Evolutionary conservation across 2,888 invertebrate species (phyloP).

Genomic region (Polydrusus cervinus): DNA sequence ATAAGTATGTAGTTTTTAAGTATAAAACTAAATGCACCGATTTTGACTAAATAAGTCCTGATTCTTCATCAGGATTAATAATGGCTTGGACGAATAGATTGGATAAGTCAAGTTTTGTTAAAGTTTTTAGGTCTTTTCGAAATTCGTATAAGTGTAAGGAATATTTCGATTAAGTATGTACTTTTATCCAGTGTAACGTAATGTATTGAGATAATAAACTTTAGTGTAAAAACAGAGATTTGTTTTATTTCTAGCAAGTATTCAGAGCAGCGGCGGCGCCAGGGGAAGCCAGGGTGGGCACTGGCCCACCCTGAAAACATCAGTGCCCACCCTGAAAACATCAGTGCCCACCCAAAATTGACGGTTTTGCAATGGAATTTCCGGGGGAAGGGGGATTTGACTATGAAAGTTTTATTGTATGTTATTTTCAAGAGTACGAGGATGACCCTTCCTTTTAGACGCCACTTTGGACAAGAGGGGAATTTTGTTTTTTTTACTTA

Average conservation of each 20-base stretch:
- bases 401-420: too few relatives aligned
- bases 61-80: conserved; percentile 11
- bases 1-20: conserved; percentile 31
- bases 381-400: too few relatives aligned
- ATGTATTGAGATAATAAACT: conserved; percentile 49
- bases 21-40: conserved; percentile 23
- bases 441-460: too few relatives aligned
- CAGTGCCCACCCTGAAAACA: too few relatives aligned
- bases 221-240: conserved; percentile 22
- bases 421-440: too few relatives aligned
- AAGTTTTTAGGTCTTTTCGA: conserved; percentile 21
- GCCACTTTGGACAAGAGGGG: too few relatives aligned
- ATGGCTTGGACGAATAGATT: conserved; percentile 24
- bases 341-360: too few relatives aligned
- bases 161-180: conserved; percentile 50
- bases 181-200: conserved; percentile 47
- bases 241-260: background rate
- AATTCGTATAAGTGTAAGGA: conserved; percentile 43
- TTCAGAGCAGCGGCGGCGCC: too few relatives aligned
- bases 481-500: too few relatives aligned
- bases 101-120: conserved; percentile 30
- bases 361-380: too few relatives aligned
- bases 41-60: conserved; percentile 31
- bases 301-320: too few relatives aligned
- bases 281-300: too few relatives aligned